Percentiles rank a stretch among this genome's conserved stretches.
These are phyloP conservation scores for Lepisosteus osseus DNA, from an alignment of 2,113 vertebrate species.

Conservation along the genomic window DNA sequence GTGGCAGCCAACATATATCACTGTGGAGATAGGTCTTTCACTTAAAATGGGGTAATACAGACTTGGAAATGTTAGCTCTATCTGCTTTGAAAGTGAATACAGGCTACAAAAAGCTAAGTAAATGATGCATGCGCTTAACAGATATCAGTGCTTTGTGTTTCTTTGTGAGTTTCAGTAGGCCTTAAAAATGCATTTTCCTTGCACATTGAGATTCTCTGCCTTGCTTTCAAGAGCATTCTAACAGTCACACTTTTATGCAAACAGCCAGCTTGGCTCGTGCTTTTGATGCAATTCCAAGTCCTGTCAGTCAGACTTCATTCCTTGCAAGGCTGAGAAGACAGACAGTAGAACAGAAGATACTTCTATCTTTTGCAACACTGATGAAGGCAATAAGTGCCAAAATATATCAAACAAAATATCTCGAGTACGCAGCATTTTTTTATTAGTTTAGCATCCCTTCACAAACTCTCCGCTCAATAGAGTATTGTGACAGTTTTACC, in stretches of 20 bases:
- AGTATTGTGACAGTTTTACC: slow-evolving; percentile 2
- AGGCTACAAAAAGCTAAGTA: too few species aligned
- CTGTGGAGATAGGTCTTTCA: too few species aligned
- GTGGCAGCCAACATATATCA: too few species aligned
- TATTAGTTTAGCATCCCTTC: slow-evolving; percentile 9
- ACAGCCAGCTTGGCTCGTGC: slow-evolving; percentile 16
- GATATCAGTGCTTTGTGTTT: slow-evolving; percentile 10
- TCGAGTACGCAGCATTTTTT: slow-evolving; percentile 7
- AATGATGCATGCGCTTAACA: neutral
- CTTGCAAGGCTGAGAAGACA: slow-evolving; percentile 59
- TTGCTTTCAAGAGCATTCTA: slow-evolving; percentile 1
- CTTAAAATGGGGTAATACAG: too few species aligned
- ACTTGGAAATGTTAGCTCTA: too few species aligned
- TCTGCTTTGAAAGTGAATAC: too few species aligned
- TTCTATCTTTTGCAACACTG: slow-evolving; percentile 51
- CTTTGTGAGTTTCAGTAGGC: neutral
- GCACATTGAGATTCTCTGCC: slow-evolving; percentile 8
- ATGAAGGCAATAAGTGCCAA: slow-evolving; percentile 54
- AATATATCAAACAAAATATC: slow-evolving; percentile 31
- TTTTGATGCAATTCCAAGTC: slow-evolving; percentile 51
- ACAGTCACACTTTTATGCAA: slow-evolving; percentile 9
- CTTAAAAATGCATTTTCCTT: slow-evolving; percentile 11
- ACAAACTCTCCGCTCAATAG: slow-evolving; percentile 6
- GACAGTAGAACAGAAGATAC: slow-evolving; percentile 60
- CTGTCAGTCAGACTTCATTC: slow-evolving; percentile 60